Evolutionary conservation across 2,888 invertebrate species (phyloP), one percentile per base, ranked within the genome.

Genomic region (Laothoe populi): DNA sequence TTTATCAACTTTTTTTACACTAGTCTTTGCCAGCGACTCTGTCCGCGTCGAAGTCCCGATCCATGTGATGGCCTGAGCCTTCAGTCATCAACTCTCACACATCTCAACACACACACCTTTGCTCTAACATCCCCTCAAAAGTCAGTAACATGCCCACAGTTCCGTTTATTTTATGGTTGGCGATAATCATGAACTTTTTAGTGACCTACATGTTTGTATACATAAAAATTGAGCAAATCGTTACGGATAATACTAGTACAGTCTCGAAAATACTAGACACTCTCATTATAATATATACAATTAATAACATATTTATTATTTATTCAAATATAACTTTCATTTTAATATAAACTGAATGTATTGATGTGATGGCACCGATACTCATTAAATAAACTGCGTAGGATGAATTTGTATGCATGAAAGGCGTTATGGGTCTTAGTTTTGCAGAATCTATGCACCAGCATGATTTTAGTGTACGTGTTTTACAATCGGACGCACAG

Each of bases 371-470:
- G 42, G 38, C 38, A 23, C 40, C 24, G 24, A 58, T 42, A 21
- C 10, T 31, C 35, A 35, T 53, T 53, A 53, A 53, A 53, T 31
- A 53, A 53, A 53, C 35, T 53, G 35, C 53, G 19, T 35, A 53
- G 19, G 35, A 35, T 16, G 53, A 53, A 35, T 53, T 35, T 53
- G 53, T 53, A 53, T 53, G 31, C 53, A 35, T 35, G 19, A 31
- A 35, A 53, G 31, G 53, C 31, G 53, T 35, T 53, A 53, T 46
- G 24, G 31, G 31, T 19, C 16, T 31, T 53, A 53, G 4, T 11
- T 53, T 19, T 31, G 35, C 35, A 35, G 53, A 35, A 53, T 53
- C 19, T 19, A 53, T 53, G 53, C 19, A 31, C 35, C 35, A 19
- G 10, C 31, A n/a, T n/a, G n/a, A n/a, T n/a, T n/a, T n/a, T 53